These are phyloP conservation scores for Glandiceps talaboti DNA, from an alignment of 53 echinoderm and acorn worm species.

Conservation along the genomic window DNA sequence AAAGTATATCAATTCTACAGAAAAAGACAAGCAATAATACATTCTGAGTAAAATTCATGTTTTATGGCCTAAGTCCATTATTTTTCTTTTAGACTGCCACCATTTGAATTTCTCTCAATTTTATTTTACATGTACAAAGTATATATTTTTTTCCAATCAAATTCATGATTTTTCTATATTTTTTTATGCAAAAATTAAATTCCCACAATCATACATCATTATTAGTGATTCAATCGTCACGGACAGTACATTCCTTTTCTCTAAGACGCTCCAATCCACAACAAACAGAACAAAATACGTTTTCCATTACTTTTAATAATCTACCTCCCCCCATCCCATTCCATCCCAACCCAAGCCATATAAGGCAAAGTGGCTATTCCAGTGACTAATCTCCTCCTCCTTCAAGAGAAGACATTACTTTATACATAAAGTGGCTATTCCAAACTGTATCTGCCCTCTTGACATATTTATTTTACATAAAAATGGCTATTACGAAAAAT, in stretches of 20 bases:
- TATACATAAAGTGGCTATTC: not conserved
- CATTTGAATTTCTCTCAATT: not conserved
- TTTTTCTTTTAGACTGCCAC: not conserved
- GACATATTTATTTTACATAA: not conserved
- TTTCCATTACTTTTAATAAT: not conserved
- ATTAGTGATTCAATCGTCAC: not conserved
- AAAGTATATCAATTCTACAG: not conserved
- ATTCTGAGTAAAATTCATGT: not conserved
- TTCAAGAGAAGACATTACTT: not conserved
- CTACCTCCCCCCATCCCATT: not conserved
- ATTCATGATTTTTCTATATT: not conserved
- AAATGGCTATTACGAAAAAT: not conserved
- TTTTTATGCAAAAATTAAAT: not conserved
- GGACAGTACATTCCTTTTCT: not conserved
- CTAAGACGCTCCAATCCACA: not conserved
- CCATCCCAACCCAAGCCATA: not conserved
- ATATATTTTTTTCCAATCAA: not conserved
- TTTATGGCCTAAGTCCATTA: not conserved
- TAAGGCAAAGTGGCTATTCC: not conserved
- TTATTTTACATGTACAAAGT: not conserved
- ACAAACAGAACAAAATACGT: not conserved
- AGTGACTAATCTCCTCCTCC: not conserved
- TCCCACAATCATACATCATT: not conserved
- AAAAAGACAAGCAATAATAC: not conserved
- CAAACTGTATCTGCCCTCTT: not conserved